These are phyloP conservation scores for Brachypterus glaber DNA, from an alignment of 2,888 invertebrate species.

Conservation along the genomic window DNA sequence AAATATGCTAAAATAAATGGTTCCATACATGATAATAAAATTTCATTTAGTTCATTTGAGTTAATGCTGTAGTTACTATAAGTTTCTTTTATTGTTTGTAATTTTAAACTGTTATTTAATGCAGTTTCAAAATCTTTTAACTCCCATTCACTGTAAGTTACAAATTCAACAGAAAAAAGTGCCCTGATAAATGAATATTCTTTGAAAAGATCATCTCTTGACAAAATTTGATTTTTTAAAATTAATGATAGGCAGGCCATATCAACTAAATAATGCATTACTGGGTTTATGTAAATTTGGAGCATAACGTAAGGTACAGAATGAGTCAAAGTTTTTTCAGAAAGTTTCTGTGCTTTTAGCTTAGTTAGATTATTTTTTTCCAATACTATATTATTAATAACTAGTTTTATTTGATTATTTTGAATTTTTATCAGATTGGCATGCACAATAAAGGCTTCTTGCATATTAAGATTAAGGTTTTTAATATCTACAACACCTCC, in stretches of 20 bases:
- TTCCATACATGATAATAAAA: constrained; percentile 45
- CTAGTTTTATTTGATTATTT: constrained; percentile 31
- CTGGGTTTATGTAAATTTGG: constrained; percentile 68
- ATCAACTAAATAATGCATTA: constrained; percentile 58
- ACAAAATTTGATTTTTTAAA: constrained; percentile 20
- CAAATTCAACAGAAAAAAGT: no score
- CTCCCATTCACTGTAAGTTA: no score
- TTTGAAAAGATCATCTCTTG: constrained; percentile 33
- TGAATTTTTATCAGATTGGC: constrained; percentile 43
- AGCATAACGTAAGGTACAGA: constrained; percentile 63
- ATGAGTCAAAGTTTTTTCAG: constrained; percentile 55
- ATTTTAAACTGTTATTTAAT: no score
- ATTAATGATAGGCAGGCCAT: constrained; percentile 39
- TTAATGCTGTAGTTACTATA: background rate
- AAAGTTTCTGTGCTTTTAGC: constrained; percentile 56
- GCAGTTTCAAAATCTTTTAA: no score
- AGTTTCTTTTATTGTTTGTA: background rate
- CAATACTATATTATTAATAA: constrained; percentile 39
- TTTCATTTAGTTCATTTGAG: no score
- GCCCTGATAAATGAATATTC: no score
- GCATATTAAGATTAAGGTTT: constrained; percentile 35
- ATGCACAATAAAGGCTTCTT: constrained; percentile 51
- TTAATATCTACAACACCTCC: constrained; percentile 33
- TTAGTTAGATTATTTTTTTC: constrained; percentile 42
- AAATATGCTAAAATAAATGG: constrained; percentile 54